Evolutionary conservation across 2,113 vertebrate genomes (phyloP).

Genomic region (zebrafish (Danio rerio)): DNA sequence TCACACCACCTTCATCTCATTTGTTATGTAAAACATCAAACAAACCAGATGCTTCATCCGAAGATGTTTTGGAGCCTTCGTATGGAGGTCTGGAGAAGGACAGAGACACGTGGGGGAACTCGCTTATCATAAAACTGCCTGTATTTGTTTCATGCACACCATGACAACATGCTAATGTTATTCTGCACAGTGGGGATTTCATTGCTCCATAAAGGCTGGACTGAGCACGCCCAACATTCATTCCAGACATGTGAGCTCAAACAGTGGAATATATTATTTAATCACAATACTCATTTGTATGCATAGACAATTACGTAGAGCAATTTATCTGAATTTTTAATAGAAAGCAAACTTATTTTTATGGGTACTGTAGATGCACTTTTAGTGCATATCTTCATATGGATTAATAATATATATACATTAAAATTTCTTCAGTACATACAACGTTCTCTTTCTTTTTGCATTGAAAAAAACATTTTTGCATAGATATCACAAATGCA

Average conservation of each 20-base stretch:
- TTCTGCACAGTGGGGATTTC: slow-evolving; percentile 41
- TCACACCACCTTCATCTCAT: slow-evolving; percentile 29
- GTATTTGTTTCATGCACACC: slow-evolving; percentile 52
- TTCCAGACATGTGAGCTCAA: slow-evolving; percentile 34
- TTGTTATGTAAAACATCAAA: slow-evolving; percentile 31
- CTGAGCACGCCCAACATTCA: background rate
- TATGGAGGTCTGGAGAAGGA: slow-evolving; percentile 25
- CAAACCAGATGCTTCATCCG: slow-evolving; percentile 33
- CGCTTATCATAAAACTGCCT: slow-evolving; percentile 32
- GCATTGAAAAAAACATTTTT: too few relatives aligned
- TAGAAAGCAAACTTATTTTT: background rate
- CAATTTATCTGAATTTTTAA: background rate
- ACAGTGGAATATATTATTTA: background rate
- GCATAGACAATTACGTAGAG: background rate
- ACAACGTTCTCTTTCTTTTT: too few relatives aligned
- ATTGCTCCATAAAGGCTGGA: slow-evolving; percentile 29
- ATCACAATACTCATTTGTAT: background rate
- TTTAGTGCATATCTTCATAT: too few relatives aligned
- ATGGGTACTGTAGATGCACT: too few relatives aligned
- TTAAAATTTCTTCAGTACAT: too few relatives aligned
- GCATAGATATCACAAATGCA: too few relatives aligned
- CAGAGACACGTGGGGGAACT: slow-evolving; percentile 17
- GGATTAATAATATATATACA: too few relatives aligned
- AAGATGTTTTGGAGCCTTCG: slow-evolving; percentile 47
- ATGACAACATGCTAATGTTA: slow-evolving; percentile 51